phyloP scores from a whole-genome alignment of 2,797 vertebrate species.

The Mormyrops attenuatus region DNA sequence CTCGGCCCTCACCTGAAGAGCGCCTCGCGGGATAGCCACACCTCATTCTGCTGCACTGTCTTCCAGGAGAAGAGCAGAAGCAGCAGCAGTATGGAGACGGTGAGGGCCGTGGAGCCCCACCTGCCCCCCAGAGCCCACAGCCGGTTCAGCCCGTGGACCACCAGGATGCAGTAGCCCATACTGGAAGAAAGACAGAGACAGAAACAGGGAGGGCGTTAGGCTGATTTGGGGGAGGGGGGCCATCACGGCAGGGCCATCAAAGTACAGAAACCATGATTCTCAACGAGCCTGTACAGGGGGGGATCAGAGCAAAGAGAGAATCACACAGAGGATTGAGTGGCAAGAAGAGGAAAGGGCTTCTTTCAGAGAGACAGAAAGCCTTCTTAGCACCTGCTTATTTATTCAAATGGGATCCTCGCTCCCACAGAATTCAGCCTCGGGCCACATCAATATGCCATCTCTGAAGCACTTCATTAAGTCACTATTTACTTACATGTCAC shows the following conservation, averaged over 20 bases:
- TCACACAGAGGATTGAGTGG: neutral
- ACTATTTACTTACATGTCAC: neutral
- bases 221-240: neutral
- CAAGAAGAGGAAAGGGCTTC: neutral
- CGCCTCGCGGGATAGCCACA: constrained; percentile 89
- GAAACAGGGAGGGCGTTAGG: neutral
- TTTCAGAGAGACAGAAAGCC: neutral
- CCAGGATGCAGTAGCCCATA: constrained; percentile 94
- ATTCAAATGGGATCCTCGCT: neutral
- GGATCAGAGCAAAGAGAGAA: neutral
- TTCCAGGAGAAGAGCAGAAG: constrained; percentile 90
- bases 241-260: neutral
- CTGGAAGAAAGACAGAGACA: constrained; percentile 49
- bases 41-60: constrained; percentile 85
- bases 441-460: constrained; percentile 2
- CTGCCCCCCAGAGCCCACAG: constrained; percentile 68
- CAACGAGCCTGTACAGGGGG: neutral
- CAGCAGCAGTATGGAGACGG: constrained; percentile 70
- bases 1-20: constrained; percentile 75
- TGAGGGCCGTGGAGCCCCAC: constrained; percentile 66
- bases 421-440: neutral
- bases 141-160: constrained; percentile 78
- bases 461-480: neutral
- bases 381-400: neutral
- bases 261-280: neutral